phyloP scores from a whole-genome alignment of 2,113 vertebrate genomes.

The Chrysemys picta region DNA sequence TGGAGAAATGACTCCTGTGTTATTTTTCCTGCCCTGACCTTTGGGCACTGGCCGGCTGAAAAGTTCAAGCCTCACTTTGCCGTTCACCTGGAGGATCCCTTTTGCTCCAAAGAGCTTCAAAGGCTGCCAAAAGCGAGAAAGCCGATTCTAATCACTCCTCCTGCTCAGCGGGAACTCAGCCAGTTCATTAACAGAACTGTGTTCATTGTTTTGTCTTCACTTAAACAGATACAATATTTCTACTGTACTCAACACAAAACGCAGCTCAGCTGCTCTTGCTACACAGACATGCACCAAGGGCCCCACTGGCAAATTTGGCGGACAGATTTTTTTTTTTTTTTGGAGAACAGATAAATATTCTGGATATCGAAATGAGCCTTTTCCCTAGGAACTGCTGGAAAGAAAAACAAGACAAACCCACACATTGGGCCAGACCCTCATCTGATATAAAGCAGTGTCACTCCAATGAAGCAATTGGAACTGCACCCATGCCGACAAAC shows the following conservation, averaged over 20 bases:
- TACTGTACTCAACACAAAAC: slow-evolving; percentile 35
- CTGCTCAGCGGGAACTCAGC: slow-evolving; percentile 4
- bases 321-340: neutral
- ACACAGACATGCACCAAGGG: fast-evolving
- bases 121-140: neutral
- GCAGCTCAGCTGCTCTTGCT: slow-evolving; percentile 23
- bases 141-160: slow-evolving; percentile 23
- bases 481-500: fast-evolving
- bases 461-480: neutral
- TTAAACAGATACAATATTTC: slow-evolving; percentile 27
- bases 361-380: neutral
- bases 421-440: fast-evolving
- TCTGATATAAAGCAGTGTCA: fast-evolving
- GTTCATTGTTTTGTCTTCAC: slow-evolving; percentile 41
- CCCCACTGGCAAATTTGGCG: neutral
- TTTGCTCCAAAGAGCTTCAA: fast-evolving
- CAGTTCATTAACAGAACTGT: slow-evolving; percentile 42
- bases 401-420: neutral
- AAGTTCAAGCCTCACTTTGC: neutral
- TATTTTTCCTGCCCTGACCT: neutral
- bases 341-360: neutral
- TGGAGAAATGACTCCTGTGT: neutral
- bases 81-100: neutral
- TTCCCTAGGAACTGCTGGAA: neutral
- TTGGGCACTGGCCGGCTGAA: neutral